Percentiles rank a stretch among this genome's conserved stretches.
Evolutionary conservation across 2,888 invertebrate species (phyloP).

Genomic region (Halictus quadricinctus): DNA sequence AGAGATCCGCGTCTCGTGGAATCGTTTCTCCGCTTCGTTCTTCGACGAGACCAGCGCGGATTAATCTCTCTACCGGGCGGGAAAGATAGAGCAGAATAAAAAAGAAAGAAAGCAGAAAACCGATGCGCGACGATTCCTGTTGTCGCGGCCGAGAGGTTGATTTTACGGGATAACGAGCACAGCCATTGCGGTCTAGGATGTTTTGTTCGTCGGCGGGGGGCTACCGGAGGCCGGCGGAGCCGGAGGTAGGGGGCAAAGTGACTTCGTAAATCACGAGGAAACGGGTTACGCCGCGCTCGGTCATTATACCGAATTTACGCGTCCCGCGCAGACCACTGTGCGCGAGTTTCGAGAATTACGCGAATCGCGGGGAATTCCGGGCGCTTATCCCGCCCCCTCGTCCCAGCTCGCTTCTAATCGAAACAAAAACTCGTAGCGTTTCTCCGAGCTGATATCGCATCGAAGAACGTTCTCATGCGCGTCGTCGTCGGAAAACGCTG

Average conservation of each 20-base stretch:
- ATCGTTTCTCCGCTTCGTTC: no score
- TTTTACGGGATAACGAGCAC: slow-evolving; percentile 66
- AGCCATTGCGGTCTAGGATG: slow-evolving; percentile 65
- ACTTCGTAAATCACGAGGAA: slow-evolving; percentile 75
- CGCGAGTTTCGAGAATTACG: slow-evolving; percentile 46
- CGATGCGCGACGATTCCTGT: slow-evolving; percentile 27
- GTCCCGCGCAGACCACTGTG: slow-evolving; percentile 41
- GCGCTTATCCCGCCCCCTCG: slow-evolving; percentile 26
- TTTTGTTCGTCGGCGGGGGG: slow-evolving; percentile 66
- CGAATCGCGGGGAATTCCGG: slow-evolving; percentile 47
- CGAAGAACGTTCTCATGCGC: neutral
- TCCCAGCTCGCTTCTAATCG: slow-evolving; percentile 37
- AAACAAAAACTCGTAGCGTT: slow-evolving; percentile 45
- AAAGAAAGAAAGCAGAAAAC: neutral
- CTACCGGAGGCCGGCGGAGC: neutral
- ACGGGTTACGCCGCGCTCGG: slow-evolving; percentile 63
- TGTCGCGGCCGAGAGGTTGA: slow-evolving; percentile 47
- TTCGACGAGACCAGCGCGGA: neutral
- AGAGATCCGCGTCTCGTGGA: neutral
- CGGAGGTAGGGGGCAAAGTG: slow-evolving; percentile 59
- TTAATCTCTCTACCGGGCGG: neutral
- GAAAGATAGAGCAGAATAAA: neutral
- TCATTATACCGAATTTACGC: slow-evolving; percentile 69
- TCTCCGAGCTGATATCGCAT: neutral
- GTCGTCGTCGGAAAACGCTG: neutral